These are phyloP conservation scores for Gymnothorax reevesii DNA, from an alignment of 2,797 vertebrate species.

Conservation along the genomic window DNA sequence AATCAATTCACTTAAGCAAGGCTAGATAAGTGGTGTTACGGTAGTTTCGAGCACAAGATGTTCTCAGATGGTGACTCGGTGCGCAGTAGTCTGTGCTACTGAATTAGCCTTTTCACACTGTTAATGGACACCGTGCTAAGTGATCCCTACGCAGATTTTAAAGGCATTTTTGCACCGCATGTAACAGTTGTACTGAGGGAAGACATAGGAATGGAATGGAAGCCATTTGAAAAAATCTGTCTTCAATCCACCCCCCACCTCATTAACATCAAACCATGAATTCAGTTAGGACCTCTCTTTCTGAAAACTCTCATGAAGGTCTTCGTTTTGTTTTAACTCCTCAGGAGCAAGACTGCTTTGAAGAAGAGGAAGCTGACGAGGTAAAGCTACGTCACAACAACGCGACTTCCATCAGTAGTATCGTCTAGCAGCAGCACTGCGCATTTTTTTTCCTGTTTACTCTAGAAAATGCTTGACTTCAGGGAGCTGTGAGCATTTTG, in stretches of 20 bases:
- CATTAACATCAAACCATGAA: neutral
- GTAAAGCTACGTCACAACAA: conserved; percentile 67
- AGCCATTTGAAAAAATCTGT: neutral
- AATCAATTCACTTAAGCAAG: neutral
- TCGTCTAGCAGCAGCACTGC: neutral
- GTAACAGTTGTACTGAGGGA: neutral
- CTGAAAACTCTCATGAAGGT: neutral
- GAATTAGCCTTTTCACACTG: neutral
- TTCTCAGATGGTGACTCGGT: neutral
- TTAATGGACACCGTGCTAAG: neutral
- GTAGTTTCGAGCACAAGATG: neutral
- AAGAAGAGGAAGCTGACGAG: conserved; percentile 97
- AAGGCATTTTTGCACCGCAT: conserved; percentile 5
- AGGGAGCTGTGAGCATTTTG: neutral
- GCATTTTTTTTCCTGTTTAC: neutral
- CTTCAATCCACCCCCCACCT: neutral
- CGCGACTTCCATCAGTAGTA: neutral
- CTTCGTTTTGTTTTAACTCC: conserved; percentile 52
- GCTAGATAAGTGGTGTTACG: neutral
- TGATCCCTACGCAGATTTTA: conserved; percentile 12
- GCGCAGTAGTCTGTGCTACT: neutral
- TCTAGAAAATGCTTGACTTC: neutral
- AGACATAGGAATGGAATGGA: neutral
- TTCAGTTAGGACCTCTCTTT: neutral
- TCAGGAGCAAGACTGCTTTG: conserved; percentile 94